phyloP scores from a whole-genome alignment of 2,113 vertebrate genomes.

The Cottus gobio region DNA sequence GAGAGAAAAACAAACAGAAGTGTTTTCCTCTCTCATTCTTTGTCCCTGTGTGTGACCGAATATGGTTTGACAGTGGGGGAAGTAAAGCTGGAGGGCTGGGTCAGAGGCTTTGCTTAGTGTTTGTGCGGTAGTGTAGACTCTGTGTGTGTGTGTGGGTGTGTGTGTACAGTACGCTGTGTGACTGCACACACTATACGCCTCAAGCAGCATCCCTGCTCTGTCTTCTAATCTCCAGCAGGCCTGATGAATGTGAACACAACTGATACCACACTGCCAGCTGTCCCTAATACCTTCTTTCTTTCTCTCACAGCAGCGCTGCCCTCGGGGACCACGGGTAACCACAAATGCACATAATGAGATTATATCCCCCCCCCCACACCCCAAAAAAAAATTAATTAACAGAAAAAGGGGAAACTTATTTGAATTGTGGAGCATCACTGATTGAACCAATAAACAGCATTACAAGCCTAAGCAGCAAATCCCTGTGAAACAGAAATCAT shows the following conservation, averaged over 20 bases:
- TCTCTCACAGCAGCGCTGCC: conserved; percentile 44
- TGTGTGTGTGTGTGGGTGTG: conserved; percentile 19
- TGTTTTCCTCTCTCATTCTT: conserved; percentile 20
- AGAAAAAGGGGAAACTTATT: conserved; percentile 53
- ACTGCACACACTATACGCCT: conserved; percentile 48
- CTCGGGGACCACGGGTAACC: conserved; percentile 49
- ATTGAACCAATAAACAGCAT: conserved; percentile 54
- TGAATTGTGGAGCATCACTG: conserved; percentile 45
- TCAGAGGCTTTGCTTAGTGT: conserved; percentile 54
- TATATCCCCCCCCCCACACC: conserved; percentile 2
- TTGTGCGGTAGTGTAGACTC: conserved; percentile 23
- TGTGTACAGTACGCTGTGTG: conserved; percentile 1
- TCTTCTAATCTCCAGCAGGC: conserved; percentile 71
- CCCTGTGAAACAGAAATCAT: conserved; percentile 16
- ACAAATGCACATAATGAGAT: conserved; percentile 76
- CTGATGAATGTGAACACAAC: conserved; percentile 72
- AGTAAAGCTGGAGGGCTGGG: conserved; percentile 46
- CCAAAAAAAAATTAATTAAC: conserved; percentile 55
- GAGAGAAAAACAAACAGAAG: neutral
- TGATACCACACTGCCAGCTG: conserved; percentile 76
- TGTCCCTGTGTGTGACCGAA: conserved; percentile 46
- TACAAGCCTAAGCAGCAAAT: conserved; percentile 39
- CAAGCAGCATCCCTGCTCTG: conserved; percentile 46
- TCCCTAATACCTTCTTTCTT: conserved; percentile 55
- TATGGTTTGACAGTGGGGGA: conserved; percentile 54